Evolutionary conservation across 2,888 invertebrate species (phyloP).

Genomic region (Nasonia oneida): DNA sequence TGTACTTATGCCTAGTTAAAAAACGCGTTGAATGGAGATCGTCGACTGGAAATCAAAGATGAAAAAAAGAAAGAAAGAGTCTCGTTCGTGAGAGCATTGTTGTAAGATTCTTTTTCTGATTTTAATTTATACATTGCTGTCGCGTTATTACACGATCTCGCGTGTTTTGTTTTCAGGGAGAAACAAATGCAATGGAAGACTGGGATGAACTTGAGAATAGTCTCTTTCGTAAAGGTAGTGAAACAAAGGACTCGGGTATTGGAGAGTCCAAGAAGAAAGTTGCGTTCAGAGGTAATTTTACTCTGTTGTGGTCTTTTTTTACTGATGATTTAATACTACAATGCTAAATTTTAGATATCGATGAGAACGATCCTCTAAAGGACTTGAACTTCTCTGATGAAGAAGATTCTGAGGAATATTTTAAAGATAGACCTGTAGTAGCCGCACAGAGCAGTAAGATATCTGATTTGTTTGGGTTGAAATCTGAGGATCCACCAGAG

Average conservation of each 20-base stretch:
- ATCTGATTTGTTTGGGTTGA: constrained; percentile 72
- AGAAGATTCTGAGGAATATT: constrained; percentile 40
- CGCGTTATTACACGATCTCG: neutral
- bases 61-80: neutral
- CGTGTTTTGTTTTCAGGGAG: neutral
- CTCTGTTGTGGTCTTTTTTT: neutral
- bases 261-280: constrained; percentile 68
- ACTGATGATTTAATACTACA: neutral
- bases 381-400: constrained; percentile 43
- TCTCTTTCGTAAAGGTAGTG: constrained; percentile 66
- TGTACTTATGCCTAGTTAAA: neutral
- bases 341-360: constrained; percentile 31
- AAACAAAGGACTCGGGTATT: constrained; percentile 44
- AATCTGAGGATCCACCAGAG: constrained; percentile 44
- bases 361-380: constrained; percentile 26
- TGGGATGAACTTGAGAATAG: constrained; percentile 71
- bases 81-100: neutral
- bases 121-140: neutral
- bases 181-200: constrained; percentile 63
- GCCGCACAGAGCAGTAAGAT: constrained; percentile 67
- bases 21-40: neutral
- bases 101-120: constrained; percentile 1
- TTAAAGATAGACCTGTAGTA: constrained; percentile 49
- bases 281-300: constrained; percentile 69
- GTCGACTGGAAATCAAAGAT: neutral